Conservation (phyloP, 2,113 vertebrate species). For the Sterna hirundo region DNA sequence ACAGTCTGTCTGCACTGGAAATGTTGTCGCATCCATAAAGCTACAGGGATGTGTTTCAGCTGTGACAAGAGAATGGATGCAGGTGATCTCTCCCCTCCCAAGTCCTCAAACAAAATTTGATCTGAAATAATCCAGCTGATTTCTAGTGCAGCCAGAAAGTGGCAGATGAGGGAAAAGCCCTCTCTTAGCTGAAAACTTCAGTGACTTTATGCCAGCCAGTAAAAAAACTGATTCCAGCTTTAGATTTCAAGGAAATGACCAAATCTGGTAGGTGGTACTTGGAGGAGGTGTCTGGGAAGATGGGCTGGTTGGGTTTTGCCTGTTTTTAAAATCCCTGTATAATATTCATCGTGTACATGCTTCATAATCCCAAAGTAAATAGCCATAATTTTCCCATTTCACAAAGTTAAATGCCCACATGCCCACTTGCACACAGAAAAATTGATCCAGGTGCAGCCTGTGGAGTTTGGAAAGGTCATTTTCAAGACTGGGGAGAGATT, state of each 20-base stretch:
- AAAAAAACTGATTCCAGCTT: background rate
- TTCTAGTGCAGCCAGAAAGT: background rate
- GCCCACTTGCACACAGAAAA: background rate
- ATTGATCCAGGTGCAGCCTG: slow-evolving; percentile 3
- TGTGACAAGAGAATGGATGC: background rate
- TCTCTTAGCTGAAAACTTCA: background rate
- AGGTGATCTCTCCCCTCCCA: background rate
- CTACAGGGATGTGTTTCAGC: background rate
- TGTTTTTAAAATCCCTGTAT: background rate
- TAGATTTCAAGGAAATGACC: background rate
- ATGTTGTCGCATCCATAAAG: fast-evolving
- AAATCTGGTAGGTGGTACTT: background rate
- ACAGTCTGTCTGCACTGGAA: background rate
- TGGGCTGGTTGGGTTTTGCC: background rate
- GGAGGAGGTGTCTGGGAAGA: background rate
- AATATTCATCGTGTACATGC: background rate
- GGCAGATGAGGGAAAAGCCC: background rate
- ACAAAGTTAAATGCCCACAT: slow-evolving; percentile 4
- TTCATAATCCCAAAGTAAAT: slow-evolving; percentile 7
- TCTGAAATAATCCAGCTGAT: background rate
- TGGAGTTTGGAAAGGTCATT: slow-evolving; percentile 34
- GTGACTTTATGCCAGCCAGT: background rate
- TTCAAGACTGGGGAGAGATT: background rate
- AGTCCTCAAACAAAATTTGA: background rate
- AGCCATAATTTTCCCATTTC: slow-evolving; percentile 14